Evolutionary conservation across 2,797 vertebrate genomes (phyloP).

Genomic region (Schizothorax lantsangensis): DNA sequence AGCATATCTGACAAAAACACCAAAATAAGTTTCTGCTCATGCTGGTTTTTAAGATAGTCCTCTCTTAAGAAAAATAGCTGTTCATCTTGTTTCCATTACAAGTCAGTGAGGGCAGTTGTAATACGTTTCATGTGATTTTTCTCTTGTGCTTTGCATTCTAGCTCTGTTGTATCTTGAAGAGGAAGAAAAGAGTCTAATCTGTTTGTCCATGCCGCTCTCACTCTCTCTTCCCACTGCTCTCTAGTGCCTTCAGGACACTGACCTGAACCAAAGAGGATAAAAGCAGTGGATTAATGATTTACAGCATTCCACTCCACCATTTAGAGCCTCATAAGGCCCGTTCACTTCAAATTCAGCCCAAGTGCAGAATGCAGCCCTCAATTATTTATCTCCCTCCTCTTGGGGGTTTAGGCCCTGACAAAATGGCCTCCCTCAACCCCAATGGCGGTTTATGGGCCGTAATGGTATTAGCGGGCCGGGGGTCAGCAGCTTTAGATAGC

Average conservation of each 20-base stretch:
- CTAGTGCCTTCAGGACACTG: slow-evolving; percentile 68
- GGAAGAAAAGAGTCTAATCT: slow-evolving; percentile 52
- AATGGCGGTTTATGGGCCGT: slow-evolving; percentile 61
- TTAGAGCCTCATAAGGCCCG: slow-evolving; percentile 77
- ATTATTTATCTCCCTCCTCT: slow-evolving; percentile 76
- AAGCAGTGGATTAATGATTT: slow-evolving; percentile 81
- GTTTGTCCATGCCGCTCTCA: slow-evolving; percentile 55
- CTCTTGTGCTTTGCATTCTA: slow-evolving; percentile 26
- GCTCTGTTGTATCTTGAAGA: background rate
- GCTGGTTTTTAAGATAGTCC: slow-evolving; percentile 9
- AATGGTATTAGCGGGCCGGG: slow-evolving; percentile 61
- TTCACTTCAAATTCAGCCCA: slow-evolving; percentile 79
- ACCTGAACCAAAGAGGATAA: slow-evolving; percentile 77
- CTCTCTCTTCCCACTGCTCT: slow-evolving; percentile 57
- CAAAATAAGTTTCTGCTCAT: background rate
- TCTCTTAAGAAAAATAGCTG: slow-evolving; percentile 22
- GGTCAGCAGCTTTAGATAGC: slow-evolving; percentile 40
- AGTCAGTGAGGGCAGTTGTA: slow-evolving; percentile 38
- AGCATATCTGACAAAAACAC: background rate
- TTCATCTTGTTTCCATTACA: slow-evolving; percentile 50
- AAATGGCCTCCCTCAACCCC: slow-evolving; percentile 70
- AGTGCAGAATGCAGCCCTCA: slow-evolving; percentile 79
- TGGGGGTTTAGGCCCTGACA: slow-evolving; percentile 61
- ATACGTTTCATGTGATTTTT: slow-evolving; percentile 57
- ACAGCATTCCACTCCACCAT: slow-evolving; percentile 73